Conservation (phyloP, 2,888 invertebrate genomes). For the Arrhopalites spinosus region DNA sequence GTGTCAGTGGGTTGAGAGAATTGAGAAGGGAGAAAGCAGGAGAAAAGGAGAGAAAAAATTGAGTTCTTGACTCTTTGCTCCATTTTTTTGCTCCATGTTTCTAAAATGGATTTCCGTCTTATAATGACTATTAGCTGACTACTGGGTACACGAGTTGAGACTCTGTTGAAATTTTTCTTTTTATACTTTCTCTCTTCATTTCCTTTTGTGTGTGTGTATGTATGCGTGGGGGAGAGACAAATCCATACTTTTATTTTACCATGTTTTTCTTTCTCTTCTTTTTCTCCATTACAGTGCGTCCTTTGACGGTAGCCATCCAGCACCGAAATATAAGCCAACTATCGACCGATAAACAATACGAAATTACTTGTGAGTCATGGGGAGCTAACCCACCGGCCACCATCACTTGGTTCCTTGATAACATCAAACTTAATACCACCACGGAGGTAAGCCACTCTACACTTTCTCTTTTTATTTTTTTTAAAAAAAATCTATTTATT, state of each 20-base stretch:
- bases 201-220: neutral
- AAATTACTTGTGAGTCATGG: slow-evolving; percentile 56
- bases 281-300: slow-evolving; percentile 53
- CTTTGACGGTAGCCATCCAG: slow-evolving; percentile 55
- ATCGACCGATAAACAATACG: slow-evolving; percentile 54
- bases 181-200: neutral
- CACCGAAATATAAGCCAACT: slow-evolving; percentile 53
- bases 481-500: neutral
- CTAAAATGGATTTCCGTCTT: slow-evolving; percentile 35
- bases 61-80: neutral
- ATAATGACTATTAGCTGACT: slow-evolving; percentile 33
- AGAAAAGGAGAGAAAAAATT: slow-evolving; percentile 15
- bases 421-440: slow-evolving; percentile 48
- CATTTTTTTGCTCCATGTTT: slow-evolving; percentile 25
- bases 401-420: slow-evolving; percentile 54
- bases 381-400: slow-evolving; percentile 54
- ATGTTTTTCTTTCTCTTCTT: neutral
- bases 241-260: neutral
- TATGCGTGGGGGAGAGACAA: neutral
- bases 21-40: neutral
- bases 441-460: slow-evolving; percentile 47
- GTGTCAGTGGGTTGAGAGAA: neutral
- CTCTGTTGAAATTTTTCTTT: slow-evolving; percentile 1
- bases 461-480: neutral
- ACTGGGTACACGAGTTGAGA: slow-evolving; percentile 26